A percentile compares a stretch with the other conserved stretches of the same genome.
Evolutionary conservation across 2,888 invertebrate genomes (phyloP).

Genomic region (Phaedon cochleariae): DNA sequence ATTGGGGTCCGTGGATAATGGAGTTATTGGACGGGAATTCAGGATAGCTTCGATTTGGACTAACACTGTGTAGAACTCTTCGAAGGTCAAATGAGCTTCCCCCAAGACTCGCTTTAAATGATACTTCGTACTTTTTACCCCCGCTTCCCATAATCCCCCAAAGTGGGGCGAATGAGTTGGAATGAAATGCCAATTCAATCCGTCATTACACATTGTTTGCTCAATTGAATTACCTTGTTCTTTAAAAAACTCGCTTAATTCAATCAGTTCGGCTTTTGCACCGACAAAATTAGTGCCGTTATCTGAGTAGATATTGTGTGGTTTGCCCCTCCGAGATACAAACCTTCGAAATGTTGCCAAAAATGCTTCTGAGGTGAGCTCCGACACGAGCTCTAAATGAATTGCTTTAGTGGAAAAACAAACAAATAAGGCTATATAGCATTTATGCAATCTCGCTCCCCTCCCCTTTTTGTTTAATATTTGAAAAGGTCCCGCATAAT

Average conservation of each 20-base stretch:
- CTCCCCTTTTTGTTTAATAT: no score
- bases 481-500: no score
- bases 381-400: no score
- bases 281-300: constrained; percentile 43
- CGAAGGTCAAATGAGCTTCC: constrained; percentile 38
- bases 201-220: background rate
- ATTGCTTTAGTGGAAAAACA: no score
- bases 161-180: constrained; percentile 34
- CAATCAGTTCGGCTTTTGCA: constrained; percentile 19
- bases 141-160: constrained; percentile 33
- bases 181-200: constrained; percentile 34
- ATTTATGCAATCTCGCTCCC: no score
- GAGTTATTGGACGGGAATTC: constrained; percentile 47
- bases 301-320: constrained; percentile 38
- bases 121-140: constrained; percentile 9
- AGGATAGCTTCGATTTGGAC: constrained; percentile 44
- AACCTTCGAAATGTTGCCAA: no score
- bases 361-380: no score
- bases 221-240: background rate
- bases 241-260: background rate
- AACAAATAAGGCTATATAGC: no score
- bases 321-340: no score
- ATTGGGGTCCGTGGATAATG: constrained; percentile 27
- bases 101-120: constrained; percentile 38
- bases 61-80: constrained; percentile 45